Evolutionary conservation across 2,888 invertebrate species (phyloP).

Genomic region (Idaea straminata): DNA sequence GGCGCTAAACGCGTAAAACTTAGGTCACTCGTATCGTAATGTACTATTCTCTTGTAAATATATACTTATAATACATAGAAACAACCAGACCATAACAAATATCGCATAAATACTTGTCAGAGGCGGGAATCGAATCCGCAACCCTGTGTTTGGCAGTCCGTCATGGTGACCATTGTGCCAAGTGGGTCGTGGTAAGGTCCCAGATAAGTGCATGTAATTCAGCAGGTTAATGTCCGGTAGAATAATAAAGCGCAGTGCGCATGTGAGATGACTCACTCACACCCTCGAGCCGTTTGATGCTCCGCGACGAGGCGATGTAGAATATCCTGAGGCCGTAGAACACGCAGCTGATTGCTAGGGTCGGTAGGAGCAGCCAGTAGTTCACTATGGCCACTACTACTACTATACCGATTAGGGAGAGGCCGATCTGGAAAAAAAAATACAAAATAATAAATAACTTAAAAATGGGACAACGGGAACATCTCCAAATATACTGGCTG

Average conservation of each 20-base stretch:
- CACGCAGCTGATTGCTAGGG: constrained; percentile 83
- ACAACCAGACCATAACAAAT: no score
- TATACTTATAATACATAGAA: no score
- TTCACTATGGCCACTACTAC: constrained; percentile 89
- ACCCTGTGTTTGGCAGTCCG: not conserved
- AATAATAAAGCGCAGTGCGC: constrained; percentile 31
- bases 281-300: constrained; percentile 90
- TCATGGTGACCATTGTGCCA: not conserved
- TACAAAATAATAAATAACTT: not conserved
- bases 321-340: constrained; percentile 88
- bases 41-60: no score
- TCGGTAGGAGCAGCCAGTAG: constrained; percentile 86
- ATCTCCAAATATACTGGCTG: no score
- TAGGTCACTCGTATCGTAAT: no score
- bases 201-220: not conserved
- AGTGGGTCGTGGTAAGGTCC: not conserved
- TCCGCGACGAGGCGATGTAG: constrained; percentile 89
- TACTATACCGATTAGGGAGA: constrained; percentile 89
- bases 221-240: constrained; percentile 1
- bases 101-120: no score
- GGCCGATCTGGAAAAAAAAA: constrained; percentile 83
- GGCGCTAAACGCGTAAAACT: no score
- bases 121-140: no score
- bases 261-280: constrained; percentile 84
- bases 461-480: no score